Percentiles rank a stretch among this genome's conserved stretches.
These are phyloP conservation scores for Delphinus delphis DNA, from an alignment of 2,113 vertebrate species.

Conservation along the genomic window DNA sequence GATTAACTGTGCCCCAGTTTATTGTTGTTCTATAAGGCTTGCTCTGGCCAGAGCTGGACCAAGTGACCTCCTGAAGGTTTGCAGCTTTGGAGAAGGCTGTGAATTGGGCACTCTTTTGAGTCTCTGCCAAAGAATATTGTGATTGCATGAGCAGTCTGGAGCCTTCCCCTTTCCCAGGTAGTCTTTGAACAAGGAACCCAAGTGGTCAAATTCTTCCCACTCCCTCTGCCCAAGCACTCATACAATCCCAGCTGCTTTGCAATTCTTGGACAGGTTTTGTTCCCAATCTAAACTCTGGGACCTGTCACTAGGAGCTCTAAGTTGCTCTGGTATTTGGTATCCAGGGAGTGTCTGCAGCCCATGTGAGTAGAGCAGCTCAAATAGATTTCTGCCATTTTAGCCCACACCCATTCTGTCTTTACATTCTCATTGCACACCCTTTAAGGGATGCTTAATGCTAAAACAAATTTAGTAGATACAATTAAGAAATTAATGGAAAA, in stretches of 20 bases:
- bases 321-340: background rate
- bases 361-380: background rate
- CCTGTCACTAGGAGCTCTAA: background rate
- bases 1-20: background rate
- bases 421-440: background rate
- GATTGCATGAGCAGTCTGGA: background rate
- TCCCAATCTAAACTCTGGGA: background rate
- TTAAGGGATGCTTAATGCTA: background rate
- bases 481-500: background rate
- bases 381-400: background rate
- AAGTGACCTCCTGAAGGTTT: background rate
- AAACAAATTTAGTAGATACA: background rate
- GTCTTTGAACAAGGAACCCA: background rate
- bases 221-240: background rate
- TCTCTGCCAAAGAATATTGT: background rate
- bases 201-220: background rate
- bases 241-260: background rate
- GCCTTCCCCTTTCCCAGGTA: background rate
- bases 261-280: background rate
- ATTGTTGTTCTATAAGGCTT: background rate
- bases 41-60: background rate
- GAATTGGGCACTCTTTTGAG: background rate
- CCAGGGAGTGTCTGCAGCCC: background rate
- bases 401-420: background rate
- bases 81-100: background rate